These are phyloP conservation scores for Podargus strigoides DNA, from an alignment of 2,797 vertebrate genomes.

Conservation along the genomic window DNA sequence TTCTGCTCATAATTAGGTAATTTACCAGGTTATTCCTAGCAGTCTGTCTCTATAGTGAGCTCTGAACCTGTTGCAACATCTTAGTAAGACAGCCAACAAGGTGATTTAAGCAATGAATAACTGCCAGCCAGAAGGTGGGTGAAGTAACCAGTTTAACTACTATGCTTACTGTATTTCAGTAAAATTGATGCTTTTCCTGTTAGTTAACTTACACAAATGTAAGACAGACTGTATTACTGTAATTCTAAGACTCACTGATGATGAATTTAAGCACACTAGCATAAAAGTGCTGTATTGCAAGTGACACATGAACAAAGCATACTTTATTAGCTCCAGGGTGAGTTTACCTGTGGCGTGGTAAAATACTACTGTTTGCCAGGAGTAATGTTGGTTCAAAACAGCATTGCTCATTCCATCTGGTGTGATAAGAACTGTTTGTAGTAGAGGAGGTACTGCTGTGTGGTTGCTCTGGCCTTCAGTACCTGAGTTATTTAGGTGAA, in stretches of 20 bases:
- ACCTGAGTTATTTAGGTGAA: not conserved
- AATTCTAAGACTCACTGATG: not conserved
- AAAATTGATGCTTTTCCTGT: not conserved
- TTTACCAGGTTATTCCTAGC: not conserved
- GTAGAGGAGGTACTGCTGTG: not conserved
- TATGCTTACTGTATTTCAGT: not conserved
- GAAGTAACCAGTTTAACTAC: not conserved
- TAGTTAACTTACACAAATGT: not conserved
- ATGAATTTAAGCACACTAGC: not conserved
- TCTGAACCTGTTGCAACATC: not conserved
- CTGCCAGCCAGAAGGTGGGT: not conserved
- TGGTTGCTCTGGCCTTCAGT: not conserved
- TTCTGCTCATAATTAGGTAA: not conserved
- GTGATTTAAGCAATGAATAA: not conserved
- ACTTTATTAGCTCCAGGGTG: not conserved
- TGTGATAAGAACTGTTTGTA: not conserved
- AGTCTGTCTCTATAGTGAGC: not conserved
- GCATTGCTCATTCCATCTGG: not conserved
- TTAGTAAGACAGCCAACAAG: not conserved
- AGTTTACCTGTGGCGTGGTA: not conserved
- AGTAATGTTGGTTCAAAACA: not conserved
- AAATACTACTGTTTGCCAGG: not conserved
- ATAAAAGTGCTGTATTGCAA: not conserved
- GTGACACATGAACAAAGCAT: not conserved
- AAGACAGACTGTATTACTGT: not conserved